Conservation (phyloP, 2,113 vertebrate genomes). For the Aramus guarauna region DNA sequence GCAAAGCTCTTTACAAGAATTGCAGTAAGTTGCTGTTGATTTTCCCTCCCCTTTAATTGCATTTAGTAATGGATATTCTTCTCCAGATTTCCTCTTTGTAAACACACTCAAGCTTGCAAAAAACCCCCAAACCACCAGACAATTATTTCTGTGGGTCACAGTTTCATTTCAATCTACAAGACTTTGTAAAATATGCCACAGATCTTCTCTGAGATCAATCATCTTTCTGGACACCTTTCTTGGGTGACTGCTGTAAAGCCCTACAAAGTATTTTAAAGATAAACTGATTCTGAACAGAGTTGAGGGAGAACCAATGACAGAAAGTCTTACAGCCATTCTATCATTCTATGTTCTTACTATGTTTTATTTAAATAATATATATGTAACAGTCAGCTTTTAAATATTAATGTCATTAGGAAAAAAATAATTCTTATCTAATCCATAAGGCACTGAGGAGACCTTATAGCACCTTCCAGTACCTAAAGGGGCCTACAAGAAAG, state of each 20-base stretch:
- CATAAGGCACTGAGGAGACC: too few relatives aligned
- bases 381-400: background rate
- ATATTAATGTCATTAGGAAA: background rate
- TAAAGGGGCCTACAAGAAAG: too few relatives aligned
- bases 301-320: background rate
- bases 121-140: background rate
- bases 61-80: slow-evolving; percentile 61
- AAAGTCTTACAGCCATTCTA: background rate
- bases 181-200: background rate
- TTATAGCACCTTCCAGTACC: too few relatives aligned
- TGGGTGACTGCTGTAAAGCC: background rate
- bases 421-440: background rate
- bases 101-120: slow-evolving; percentile 5
- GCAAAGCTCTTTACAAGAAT: slow-evolving; percentile 77
- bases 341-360: background rate
- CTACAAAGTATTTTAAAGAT: background rate
- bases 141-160: background rate
- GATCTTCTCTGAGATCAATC: background rate
- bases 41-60: slow-evolving; percentile 56
- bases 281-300: background rate
- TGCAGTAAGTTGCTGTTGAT: slow-evolving; percentile 40
- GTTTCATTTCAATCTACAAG: background rate
- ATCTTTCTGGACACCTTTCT: background rate
- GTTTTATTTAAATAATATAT: background rate
- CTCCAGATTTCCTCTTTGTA: slow-evolving; percentile 12